Conservation (phyloP, 1,140 invertebrate species). For the Aradophagus sp. region DNA sequence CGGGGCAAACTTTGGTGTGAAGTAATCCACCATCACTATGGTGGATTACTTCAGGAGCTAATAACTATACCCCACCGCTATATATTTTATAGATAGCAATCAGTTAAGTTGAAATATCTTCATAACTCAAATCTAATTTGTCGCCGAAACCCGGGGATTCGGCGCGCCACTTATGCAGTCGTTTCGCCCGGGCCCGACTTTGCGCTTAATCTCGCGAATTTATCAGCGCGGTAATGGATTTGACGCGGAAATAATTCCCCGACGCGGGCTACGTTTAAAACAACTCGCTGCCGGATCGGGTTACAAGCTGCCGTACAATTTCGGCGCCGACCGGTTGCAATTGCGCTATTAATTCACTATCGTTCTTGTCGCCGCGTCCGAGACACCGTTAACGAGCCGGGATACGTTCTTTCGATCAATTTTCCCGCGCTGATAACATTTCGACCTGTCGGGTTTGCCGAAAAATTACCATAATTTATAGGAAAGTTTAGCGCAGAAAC, state of each 20-base stretch:
- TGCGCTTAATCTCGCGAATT: constrained; percentile 40
- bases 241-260: constrained; percentile 38
- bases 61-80: constrained; percentile 44
- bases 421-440: no score
- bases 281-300: no score
- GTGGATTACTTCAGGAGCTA: constrained; percentile 49
- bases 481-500: no score
- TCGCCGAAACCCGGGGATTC: constrained; percentile 20
- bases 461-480: no score
- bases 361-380: no score
- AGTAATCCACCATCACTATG: constrained; percentile 56
- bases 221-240: constrained; percentile 37
- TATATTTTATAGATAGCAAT: constrained; percentile 49
- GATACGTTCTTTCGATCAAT: no score
- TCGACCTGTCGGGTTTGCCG: no score
- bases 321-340: no score
- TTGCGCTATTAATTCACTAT: no score
- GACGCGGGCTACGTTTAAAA: no score
- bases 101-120: constrained; percentile 51
- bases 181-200: constrained; percentile 22
- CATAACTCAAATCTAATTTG: constrained; percentile 41
- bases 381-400: no score
- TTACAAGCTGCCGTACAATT: no score
- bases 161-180: constrained; percentile 29
- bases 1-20: constrained; percentile 43